Conservation (phyloP, 2,797 vertebrate genomes). For the Mormyrus hasselquistii region DNA sequence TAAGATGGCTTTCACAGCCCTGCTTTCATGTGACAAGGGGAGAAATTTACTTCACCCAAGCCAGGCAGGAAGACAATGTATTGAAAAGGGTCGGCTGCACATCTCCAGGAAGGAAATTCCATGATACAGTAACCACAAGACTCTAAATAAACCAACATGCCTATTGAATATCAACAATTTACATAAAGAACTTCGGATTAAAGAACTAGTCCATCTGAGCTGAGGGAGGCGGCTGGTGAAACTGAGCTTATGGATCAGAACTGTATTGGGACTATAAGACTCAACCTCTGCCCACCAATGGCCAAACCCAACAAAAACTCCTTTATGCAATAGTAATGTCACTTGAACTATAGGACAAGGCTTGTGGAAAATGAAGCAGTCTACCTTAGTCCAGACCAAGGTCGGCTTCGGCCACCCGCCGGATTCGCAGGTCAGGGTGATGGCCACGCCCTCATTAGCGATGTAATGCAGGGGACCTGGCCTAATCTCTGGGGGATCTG, state of each 20-base stretch:
- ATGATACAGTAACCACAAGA: slow-evolving; percentile 20
- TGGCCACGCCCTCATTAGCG: slow-evolving; percentile 66
- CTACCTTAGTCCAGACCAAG: slow-evolving; percentile 44
- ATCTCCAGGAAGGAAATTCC: neutral
- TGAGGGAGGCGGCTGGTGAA: slow-evolving; percentile 29
- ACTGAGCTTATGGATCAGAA: slow-evolving; percentile 23
- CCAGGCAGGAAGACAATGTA: slow-evolving; percentile 32
- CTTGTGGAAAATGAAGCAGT: neutral
- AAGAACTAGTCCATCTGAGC: slow-evolving; percentile 18
- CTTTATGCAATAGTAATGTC: neutral
- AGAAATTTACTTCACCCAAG: slow-evolving; percentile 39
- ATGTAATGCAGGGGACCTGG: slow-evolving; percentile 65
- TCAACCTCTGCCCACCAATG: neutral
- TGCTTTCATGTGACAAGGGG: slow-evolving; percentile 51
- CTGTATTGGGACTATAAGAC: neutral
- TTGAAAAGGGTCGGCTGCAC: neutral
- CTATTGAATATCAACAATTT: slow-evolving; percentile 36
- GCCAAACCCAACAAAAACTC: neutral
- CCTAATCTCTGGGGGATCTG: slow-evolving; percentile 81
- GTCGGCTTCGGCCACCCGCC: slow-evolving; percentile 69
- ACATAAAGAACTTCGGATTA: neutral
- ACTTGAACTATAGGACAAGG: neutral
- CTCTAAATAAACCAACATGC: slow-evolving; percentile 25
- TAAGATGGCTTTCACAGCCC: slow-evolving; percentile 54
- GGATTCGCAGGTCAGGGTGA: slow-evolving; percentile 67